Evolutionary conservation across 2,888 invertebrate species (phyloP).

Genomic region (Perizoma flavofasciatum): DNA sequence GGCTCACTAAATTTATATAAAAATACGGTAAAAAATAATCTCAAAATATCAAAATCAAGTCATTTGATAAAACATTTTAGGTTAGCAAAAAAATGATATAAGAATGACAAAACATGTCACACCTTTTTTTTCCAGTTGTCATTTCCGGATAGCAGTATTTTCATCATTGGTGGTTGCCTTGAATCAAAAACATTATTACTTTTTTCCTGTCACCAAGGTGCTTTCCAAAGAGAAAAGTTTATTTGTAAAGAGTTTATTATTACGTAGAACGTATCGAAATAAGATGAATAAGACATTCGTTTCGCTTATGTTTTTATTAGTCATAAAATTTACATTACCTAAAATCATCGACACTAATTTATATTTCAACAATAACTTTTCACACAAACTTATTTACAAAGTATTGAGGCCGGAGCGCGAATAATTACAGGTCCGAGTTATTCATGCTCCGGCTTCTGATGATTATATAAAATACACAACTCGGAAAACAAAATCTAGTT

Average conservation of each 20-base stretch:
- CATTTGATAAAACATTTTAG: constrained; percentile 84
- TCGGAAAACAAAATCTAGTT: not conserved
- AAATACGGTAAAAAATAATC: constrained; percentile 79
- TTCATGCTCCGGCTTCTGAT: no score
- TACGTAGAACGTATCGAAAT: constrained; percentile 2
- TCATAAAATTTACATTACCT: not conserved
- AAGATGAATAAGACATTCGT: constrained; percentile 9
- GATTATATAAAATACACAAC: constrained; percentile 3
- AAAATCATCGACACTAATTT: not conserved
- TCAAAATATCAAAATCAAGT: constrained; percentile 79
- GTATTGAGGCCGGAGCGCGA: no score
- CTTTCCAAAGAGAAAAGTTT: constrained; percentile 5
- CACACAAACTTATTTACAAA: constrained; percentile 28
- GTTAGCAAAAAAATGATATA: constrained; percentile 83
- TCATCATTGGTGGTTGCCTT: constrained; percentile 75
- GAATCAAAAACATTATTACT: constrained; percentile 63
- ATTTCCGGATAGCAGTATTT: constrained; percentile 79
- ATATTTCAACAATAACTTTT: constrained; percentile 9
- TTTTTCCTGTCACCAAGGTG: constrained; percentile 27
- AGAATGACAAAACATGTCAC: constrained; percentile 80
- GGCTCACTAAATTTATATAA: constrained; percentile 76
- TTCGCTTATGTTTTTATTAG: constrained; percentile 28
- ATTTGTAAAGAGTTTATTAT: constrained; percentile 5
- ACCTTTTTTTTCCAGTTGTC: constrained; percentile 83
- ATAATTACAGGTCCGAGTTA: no score